Base-by-base conservation (phyloP, 2,797 vertebrate genomes). In the Hypotaenidia okinawae region DNA sequence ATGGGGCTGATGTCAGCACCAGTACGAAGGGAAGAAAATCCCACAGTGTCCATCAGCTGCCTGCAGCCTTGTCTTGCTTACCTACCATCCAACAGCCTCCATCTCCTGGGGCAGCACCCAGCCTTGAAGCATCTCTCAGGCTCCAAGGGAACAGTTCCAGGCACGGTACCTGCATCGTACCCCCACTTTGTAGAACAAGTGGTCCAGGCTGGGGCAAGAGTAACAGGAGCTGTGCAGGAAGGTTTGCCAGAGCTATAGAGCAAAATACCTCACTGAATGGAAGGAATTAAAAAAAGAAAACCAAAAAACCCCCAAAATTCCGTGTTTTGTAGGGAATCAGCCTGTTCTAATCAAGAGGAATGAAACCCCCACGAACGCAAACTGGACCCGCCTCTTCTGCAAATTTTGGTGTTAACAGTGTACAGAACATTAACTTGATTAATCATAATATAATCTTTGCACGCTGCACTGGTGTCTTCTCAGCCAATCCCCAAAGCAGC, bases 221-320 rank as follows among this genome's bases (percentile, higher is more conserved):
- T 27, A 23, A n/a, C 67, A 54, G 63, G 81, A n/a, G 27, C 11
- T 57, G 64, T 35, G 22, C 63, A 63, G 88, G 52, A 58, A n/a
- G 15, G 23, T 73, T 89, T 69, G 33, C n/a, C 37, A 22, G 58
- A 58, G 57, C 30, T 21, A 0, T 0, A 1, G 41, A 51, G 27
- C 0, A 3, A 51, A 84, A 70, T 18, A n/a, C 6, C 49, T 85
- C 55, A 6, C 1, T 5, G n/a, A 49, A 67, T 33, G 35, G 37
- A 67, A 62, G 33, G 55, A 75, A 52, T 35, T 66, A 0, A 6
- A 32, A 6, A 30, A 47, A 33, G 30, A 32, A 9, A 35, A 22
- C 3, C 13, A 70, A 18, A 19, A 14, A 25, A 11, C 0, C 2
- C 47, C 47, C 47, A 23, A 49, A 35, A 24, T 28, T 1, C 1